These are phyloP conservation scores for Mimumesa dahlbomi DNA, from an alignment of 2,888 invertebrate species.

Conservation along the genomic window DNA sequence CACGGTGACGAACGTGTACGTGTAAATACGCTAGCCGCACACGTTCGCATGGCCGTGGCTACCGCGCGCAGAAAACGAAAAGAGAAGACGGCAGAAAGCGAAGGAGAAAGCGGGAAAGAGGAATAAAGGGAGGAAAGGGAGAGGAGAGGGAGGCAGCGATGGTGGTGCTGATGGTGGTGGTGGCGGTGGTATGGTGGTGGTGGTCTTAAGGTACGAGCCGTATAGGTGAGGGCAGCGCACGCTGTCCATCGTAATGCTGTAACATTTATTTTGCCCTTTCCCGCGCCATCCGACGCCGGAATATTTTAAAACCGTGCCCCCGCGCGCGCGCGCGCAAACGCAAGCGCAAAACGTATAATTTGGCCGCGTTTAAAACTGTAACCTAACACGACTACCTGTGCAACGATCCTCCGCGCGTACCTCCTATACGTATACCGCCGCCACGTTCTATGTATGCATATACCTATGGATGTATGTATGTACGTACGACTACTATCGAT, in stretches of 20 bases:
- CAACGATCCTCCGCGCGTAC: no score
- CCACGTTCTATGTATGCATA: no score
- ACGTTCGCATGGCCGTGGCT: constrained; percentile 51
- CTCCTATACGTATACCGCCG: constrained; percentile 45
- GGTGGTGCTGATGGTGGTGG: background rate
- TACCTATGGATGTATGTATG: no score
- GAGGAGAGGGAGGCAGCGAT: constrained; percentile 9
- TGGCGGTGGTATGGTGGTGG: background rate
- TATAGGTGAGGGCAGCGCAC: constrained; percentile 62
- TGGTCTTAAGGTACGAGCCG: constrained; percentile 52
- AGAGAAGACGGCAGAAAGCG: constrained; percentile 8
- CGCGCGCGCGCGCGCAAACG: constrained; percentile 64
- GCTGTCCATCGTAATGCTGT: constrained; percentile 75
- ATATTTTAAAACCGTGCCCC: constrained; percentile 75
- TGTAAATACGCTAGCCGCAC: constrained; percentile 47
- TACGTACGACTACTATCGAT: constrained; percentile 74
- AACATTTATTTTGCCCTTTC: constrained; percentile 79
- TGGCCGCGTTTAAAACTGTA: constrained; percentile 79
- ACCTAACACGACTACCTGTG: constrained; percentile 77
- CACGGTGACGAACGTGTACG: no score
- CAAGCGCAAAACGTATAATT: constrained; percentile 80
- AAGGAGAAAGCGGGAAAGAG: background rate
- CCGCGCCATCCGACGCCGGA: constrained; percentile 74
- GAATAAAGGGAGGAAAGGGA: background rate
- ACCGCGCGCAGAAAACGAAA: constrained; percentile 49